Base-by-base conservation (phyloP, 2,888 invertebrate species). In the Drosophila formosana region DNA sequence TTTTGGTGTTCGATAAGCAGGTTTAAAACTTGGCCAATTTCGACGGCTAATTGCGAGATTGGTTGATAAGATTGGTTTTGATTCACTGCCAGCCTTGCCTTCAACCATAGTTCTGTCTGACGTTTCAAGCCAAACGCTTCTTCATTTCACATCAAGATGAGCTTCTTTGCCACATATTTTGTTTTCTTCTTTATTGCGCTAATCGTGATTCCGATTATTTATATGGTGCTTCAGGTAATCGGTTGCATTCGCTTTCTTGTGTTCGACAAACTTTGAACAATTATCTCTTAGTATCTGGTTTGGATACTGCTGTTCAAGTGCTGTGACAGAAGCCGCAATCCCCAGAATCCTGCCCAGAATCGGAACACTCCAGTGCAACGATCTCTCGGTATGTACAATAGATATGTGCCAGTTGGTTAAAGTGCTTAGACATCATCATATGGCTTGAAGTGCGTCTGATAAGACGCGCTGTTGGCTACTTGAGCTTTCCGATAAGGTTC, bases 161-260 rank as follows among this genome's bases (percentile, higher is more conserved):
- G 73, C 58, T 51, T 75, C 8, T 56, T 72, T 6, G 8, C 58
- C 39, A 37, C 72, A 8, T 79, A 79, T 62, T 72, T 87, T 26
- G 28, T 75, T 0, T 18, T 70, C 0, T 75, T 87, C 39, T 78
- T 82, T 9, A 1, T 81, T 1, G 50, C 82, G 11, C 73, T 89
- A 30, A 50, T 89, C 9, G 45, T 75, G 4, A 62, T 89, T 68
- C 89, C 90, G 52, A 63, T 83, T 11, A 4, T 74, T 1, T 89
- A 89, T 51, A 66, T 79, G 51, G n/a, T 51, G 0, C 37, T 88
- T 37, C 82, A 84, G 87, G 89, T 89, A 80, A 68, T 30, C 30
- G 57, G 11, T 3, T 39, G 3, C n/a, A 11, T 2, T 5, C 4
- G 9, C 1, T 39, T 30, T 13, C 3, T 1, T 30, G 30, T 30